Evolutionary conservation across 2,113 vertebrate genomes (phyloP).

Genomic region (Cairina moschata): DNA sequence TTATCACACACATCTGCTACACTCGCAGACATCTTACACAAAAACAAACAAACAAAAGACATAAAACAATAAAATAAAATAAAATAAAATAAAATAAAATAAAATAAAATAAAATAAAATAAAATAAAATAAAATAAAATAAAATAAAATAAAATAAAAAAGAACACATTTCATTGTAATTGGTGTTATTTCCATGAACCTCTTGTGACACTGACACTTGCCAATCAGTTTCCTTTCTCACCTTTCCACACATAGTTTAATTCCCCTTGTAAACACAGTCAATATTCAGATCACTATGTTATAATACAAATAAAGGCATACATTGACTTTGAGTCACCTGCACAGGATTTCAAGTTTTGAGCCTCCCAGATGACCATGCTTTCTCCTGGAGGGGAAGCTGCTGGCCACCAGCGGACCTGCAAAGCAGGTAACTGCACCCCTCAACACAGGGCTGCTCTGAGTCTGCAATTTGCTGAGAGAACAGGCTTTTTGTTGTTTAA

Average conservation of each 20-base stretch:
- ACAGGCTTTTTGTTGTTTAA: neutral
- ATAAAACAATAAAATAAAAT: too few species aligned
- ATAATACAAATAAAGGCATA: neutral
- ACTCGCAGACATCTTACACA: neutral
- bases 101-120: too few species aligned
- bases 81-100: too few species aligned
- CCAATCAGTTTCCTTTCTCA: rapidly evolving
- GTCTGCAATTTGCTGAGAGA: neutral
- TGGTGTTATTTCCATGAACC: neutral
- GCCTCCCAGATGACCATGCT: neutral
- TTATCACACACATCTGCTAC: neutral
- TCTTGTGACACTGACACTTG: neutral
- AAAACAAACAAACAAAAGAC: too few species aligned
- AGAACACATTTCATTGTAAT: neutral
- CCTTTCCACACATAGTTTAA: neutral
- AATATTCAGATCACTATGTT: neutral
- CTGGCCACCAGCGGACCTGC: neutral
- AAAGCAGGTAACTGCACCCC: neutral
- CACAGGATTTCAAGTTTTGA: neutral
- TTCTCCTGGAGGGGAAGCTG: neutral
- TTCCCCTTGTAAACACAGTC: neutral
- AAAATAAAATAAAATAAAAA: too few species aligned
- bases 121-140: too few species aligned
- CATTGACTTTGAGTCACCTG: neutral
- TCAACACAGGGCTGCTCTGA: neutral